Base-by-base conservation (phyloP, 1,140 invertebrate genomes). In the Pemphigus obesinymphae region DNA sequence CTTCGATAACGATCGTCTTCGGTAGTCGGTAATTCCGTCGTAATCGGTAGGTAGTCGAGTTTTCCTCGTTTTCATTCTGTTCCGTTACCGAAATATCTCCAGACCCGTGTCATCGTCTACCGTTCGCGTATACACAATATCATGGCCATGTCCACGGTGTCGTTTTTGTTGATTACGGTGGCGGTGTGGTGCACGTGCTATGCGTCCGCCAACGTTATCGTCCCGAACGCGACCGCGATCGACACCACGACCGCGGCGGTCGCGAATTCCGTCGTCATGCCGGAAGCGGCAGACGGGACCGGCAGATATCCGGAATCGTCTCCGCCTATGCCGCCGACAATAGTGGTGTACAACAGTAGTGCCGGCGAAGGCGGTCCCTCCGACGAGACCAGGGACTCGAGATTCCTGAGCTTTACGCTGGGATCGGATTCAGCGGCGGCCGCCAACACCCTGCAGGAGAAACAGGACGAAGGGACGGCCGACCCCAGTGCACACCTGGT, bases 401-500 rank as follows among this genome's bases (percentile, higher is more conserved):
- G 70, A 23, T 82, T 82, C 34, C 50, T 82, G 11, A 61, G 48
- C 17, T 72, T 73, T 17, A 11, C 82, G 34, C 29, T 70, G 58
- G 82, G 29, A 7, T n/a, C 68, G 20, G 70, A 73, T 4, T 20
- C 23, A 17, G 8, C 34, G 0, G 26, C 50, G 15, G 31, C 17
- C 13, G 48, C 53, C 13, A 73, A 82, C 20, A 31, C 31, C 6
- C 34, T 72, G 23, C 76, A 83, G 17, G 82, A 84, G 6, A 82
- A 82, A 50, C 55, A 68, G 53, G 78, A 70, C 15, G 43, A 40
- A 11, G 23, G 23, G 2, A 73, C 43, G 3, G 66, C 11, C 23
- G 82, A 83, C 3, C 83, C 84, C 5, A 78, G 53, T 17, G 48
- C 48, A 2, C 84, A 83, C 1, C 76, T 85, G 17, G 50, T 80